phyloP scores from a whole-genome alignment of 2,888 invertebrate genomes.

The Mythimna vitellina region DNA sequence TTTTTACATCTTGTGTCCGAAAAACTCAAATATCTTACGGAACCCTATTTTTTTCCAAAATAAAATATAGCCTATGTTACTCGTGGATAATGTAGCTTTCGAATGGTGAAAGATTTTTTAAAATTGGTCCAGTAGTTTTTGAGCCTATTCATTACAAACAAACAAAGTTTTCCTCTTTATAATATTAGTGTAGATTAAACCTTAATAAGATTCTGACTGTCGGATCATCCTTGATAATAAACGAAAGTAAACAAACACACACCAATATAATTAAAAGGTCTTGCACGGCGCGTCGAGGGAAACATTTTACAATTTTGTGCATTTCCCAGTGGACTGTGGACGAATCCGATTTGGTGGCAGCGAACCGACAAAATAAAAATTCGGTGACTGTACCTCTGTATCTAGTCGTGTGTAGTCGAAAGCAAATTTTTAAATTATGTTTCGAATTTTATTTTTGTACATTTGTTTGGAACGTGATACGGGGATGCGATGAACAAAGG shows the following conservation, averaged over 20 bases:
- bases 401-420: conserved; percentile 5
- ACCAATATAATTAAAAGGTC: conserved; percentile 56
- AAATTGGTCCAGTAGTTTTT: too few relatives aligned
- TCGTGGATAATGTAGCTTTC: too few relatives aligned
- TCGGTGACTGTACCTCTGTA: conserved; percentile 5
- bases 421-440: conserved; percentile 36
- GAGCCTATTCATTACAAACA: too few relatives aligned
- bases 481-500: neutral
- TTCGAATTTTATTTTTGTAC: conserved; percentile 36
- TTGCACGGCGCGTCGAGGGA: conserved; percentile 18
- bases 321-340: conserved; percentile 51
- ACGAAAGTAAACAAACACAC: conserved; percentile 34
- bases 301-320: conserved; percentile 46
- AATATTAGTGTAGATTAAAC: too few relatives aligned
- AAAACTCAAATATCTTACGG: too few relatives aligned
- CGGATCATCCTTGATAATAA: conserved; percentile 3
- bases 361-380: conserved; percentile 49
- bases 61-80: too few relatives aligned
- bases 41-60: too few relatives aligned
- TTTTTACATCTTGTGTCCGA: too few relatives aligned
- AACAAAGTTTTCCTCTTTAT: too few relatives aligned
- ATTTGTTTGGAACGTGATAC: neutral
- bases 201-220: neutral
- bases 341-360: conserved; percentile 36
- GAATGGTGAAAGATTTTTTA: too few relatives aligned